phyloP scores from a whole-genome alignment of 2,113 vertebrate species.

The Brachirus orientalis region DNA sequence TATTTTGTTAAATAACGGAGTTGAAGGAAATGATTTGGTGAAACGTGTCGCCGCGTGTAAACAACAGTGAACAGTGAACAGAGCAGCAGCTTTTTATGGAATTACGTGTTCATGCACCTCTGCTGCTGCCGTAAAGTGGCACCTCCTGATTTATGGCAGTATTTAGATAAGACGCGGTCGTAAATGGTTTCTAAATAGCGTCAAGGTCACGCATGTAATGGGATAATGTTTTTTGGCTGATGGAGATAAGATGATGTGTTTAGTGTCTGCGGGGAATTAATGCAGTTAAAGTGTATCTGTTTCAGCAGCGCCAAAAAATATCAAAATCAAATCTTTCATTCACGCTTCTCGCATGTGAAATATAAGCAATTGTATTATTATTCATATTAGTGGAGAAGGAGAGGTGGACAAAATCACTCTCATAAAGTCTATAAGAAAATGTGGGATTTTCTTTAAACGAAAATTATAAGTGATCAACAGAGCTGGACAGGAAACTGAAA shows the following conservation, averaged over 20 bases:
- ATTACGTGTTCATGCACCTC: constrained; percentile 72
- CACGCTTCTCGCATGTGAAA: too few relatives aligned
- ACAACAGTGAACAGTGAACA: constrained; percentile 81
- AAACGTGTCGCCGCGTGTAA: constrained; percentile 87
- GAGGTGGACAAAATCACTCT: background rate
- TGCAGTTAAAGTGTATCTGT: too few relatives aligned
- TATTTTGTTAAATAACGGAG: background rate
- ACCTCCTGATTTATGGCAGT: constrained; percentile 90
- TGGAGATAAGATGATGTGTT: constrained; percentile 73
- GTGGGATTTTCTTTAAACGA: too few relatives aligned
- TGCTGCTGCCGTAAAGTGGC: constrained; percentile 81
- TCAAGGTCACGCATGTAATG: constrained; percentile 87
- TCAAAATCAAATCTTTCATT: too few relatives aligned
- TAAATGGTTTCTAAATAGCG: constrained; percentile 87
- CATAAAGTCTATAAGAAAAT: constrained; percentile 8
- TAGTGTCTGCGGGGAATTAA: constrained; percentile 26
- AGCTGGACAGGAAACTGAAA: background rate
- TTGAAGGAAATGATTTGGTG: constrained; percentile 50
- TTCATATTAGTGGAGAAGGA: constrained; percentile 34
- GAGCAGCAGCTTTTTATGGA: constrained; percentile 90
- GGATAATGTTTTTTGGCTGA: constrained; percentile 79
- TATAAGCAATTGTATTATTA: too few relatives aligned
- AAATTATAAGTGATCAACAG: too few relatives aligned
- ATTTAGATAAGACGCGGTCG: constrained; percentile 93
- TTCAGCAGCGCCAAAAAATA: too few relatives aligned